phyloP scores from a whole-genome alignment of 92 coral and sea anemone species.

The Ricordea florida region DNA sequence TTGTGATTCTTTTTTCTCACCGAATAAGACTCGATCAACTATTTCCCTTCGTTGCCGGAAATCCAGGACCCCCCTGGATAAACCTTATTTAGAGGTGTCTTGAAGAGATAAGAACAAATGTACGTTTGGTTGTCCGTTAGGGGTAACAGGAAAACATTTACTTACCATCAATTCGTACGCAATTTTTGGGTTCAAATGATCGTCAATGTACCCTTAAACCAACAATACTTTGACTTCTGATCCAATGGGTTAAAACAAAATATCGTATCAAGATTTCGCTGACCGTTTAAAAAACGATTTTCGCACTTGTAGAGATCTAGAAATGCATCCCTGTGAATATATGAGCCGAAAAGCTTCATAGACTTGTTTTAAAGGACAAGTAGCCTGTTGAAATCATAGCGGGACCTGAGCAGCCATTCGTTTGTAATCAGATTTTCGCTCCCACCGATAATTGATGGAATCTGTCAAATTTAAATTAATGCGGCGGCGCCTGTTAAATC shows the following conservation, averaged over 20 bases:
- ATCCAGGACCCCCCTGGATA: slow-evolving; percentile 2
- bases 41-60: background rate
- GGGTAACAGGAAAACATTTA: background rate
- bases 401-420: background rate
- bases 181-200: background rate
- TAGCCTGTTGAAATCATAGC: background rate
- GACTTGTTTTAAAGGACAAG: background rate
- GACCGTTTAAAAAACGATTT: no score
- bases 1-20: background rate
- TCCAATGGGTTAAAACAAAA: no score
- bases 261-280: no score
- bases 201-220: no score
- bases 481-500: background rate
- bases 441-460: slow-evolving; percentile 9
- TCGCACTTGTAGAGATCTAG: no score
- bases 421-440: slow-evolving; percentile 37
- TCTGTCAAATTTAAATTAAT: slow-evolving; percentile 6
- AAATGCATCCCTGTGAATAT: no score
- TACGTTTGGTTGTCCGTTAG: background rate
- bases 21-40: no score
- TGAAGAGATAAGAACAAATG: background rate
- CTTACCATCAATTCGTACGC: background rate
- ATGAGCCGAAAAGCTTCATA: background rate
- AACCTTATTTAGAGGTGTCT: background rate
- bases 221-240: no score